A percentile compares a stretch with the other conserved stretches of the same genome.
Evolutionary conservation across 1,140 invertebrate species (phyloP).

Genomic region (Diorhabda sublineata): DNA sequence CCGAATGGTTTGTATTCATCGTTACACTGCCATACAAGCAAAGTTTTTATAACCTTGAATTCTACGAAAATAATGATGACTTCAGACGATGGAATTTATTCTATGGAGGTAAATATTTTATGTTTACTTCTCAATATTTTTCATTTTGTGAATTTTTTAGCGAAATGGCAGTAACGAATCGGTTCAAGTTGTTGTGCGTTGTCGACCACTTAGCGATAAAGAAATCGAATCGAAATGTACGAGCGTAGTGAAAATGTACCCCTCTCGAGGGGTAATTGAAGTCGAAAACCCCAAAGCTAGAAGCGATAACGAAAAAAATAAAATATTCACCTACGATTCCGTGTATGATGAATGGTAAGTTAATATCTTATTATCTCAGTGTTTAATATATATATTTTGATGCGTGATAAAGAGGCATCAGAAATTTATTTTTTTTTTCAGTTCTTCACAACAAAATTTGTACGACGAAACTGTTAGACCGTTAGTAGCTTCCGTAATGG

Average conservation of each 20-base stretch:
- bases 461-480: slow-evolving; percentile 94
- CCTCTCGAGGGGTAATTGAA: slow-evolving; percentile 63
- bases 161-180: slow-evolving; percentile 58
- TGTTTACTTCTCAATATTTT: slow-evolving; percentile 5
- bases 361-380: neutral
- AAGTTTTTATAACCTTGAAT: slow-evolving; percentile 24
- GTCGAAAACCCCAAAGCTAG: slow-evolving; percentile 58
- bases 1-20: slow-evolving; percentile 12
- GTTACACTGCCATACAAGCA: neutral
- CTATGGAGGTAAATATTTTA: slow-evolving; percentile 28
- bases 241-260: slow-evolving; percentile 64
- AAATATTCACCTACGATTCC: slow-evolving; percentile 90
- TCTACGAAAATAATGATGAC: slow-evolving; percentile 30
- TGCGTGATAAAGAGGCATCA: no score
- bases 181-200: slow-evolving; percentile 86
- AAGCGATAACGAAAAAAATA: slow-evolving; percentile 55
- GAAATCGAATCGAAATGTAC: slow-evolving; percentile 70
- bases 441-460: slow-evolving; percentile 83
- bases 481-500: slow-evolving; percentile 91
- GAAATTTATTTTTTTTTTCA: slow-evolving; percentile 37
- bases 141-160: slow-evolving; percentile 9
- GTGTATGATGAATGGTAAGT: slow-evolving; percentile 75
- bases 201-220: slow-evolving; percentile 81
- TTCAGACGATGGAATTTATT: slow-evolving; percentile 24
- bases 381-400: no score